Percentiles rank a stretch among this genome's conserved stretches.
phyloP scores from a whole-genome alignment of 2,797 vertebrate genomes.

The Syndactyla subalaris region DNA sequence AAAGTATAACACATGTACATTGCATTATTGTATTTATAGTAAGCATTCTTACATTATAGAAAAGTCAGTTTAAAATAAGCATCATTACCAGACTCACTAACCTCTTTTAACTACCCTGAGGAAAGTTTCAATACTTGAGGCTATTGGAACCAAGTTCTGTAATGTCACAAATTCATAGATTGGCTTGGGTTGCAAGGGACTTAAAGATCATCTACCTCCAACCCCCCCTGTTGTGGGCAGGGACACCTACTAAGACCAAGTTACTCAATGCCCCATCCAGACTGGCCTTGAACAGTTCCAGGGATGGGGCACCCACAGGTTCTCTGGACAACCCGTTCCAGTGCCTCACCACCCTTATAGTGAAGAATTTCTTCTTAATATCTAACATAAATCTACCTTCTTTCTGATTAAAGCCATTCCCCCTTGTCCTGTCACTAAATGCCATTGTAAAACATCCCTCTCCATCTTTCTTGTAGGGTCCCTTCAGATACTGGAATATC shows the following conservation, averaged over 20 bases:
- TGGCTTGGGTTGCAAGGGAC: neutral
- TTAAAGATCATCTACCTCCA: neutral
- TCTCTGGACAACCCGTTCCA: neutral
- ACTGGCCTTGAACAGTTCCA: neutral
- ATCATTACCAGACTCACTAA: neutral
- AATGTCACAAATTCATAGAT: neutral
- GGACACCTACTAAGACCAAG: neutral
- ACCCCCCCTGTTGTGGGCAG: accelerated
- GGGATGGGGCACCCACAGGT: neutral
- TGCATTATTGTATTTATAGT: neutral
- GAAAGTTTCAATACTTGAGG: neutral
- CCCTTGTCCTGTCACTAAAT: neutral
- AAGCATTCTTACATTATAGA: neutral
- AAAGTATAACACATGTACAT: neutral
- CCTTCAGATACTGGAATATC: neutral
- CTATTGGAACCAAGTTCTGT: neutral
- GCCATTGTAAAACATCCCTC: neutral
- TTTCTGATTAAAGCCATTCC: neutral
- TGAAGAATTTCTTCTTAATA: neutral
- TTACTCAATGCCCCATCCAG: neutral
- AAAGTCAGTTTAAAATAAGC: neutral
- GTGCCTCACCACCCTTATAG: neutral
- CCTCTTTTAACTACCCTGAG: neutral
- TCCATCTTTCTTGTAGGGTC: neutral
- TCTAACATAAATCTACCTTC: neutral